Evolutionary conservation across 2,888 invertebrate genomes (phyloP), one percentile per base, ranked within the genome.

Genomic region (Lepidochrysops patricia): DNA sequence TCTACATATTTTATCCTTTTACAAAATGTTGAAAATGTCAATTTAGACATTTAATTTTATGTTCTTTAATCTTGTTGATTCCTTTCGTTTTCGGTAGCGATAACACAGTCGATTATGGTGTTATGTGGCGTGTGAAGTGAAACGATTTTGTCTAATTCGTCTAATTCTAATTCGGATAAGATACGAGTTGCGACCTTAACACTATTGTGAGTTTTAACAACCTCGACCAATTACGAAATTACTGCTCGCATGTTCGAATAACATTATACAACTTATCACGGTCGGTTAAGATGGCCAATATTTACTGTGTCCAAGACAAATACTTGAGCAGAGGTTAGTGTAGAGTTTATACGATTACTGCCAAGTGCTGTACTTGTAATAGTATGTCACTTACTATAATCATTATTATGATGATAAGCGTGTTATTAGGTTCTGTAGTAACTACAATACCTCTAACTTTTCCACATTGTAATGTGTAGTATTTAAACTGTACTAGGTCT

Each of bases 181-280:
- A 59, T 57, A 58, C 62, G 65, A 57, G 57, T 57, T 57, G 60
- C 62, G 65, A 57, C 66, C 66, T 66, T 65, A 66, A 62, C 66
- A 66, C 60, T 63, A 61, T 63, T 66, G 59, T 63, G 56, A 54
- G 60, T 65, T 64, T 64, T 62, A 62, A 61, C 62, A 64, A 56
- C 64, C 65, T 65, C 66, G 65, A 52, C 50, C 62, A 60, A 61
- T 66, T 66, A 63, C 64, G 64, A 65, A 66, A 62, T 62, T 58
- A 26, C 50, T 6, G 60, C 65, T 68, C 61, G 67, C 67, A 64
- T 67, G 64, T 59, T 43, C 65, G 63, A 61, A 54, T 66, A 67
- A 65, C 66, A 67, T 66, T 64, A 62, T 64, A 65, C 56, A 57
- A 54, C 52, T 54, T 62, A 62, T 61, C 66, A 63, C 59, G 58